Evolutionary conservation across 2,113 vertebrate genomes (phyloP).

Genomic region (Malaclemys terrapin): DNA sequence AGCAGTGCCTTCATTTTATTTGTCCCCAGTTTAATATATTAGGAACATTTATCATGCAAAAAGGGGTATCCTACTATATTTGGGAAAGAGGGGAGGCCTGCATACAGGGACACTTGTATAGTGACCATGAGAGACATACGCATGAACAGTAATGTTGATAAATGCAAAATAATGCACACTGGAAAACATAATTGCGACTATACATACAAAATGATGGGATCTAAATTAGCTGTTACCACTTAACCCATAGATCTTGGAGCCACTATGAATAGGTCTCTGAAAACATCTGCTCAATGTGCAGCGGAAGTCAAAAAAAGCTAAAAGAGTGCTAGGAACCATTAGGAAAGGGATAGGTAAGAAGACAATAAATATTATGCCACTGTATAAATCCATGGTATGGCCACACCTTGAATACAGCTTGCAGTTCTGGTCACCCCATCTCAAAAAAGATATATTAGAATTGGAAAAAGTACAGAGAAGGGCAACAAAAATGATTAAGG

Average conservation of each 20-base stretch:
- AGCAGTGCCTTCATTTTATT: not conserved
- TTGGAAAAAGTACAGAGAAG: not conserved
- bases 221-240: not conserved
- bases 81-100: not conserved
- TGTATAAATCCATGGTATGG: not conserved
- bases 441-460: not conserved
- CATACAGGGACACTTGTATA: not conserved
- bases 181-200: not conserved
- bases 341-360: not conserved
- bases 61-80: not conserved
- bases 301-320: not conserved
- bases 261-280: not conserved
- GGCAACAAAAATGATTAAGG: not conserved
- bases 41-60: not conserved
- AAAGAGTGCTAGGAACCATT: not conserved
- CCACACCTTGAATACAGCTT: not conserved
- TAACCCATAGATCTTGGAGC: not conserved
- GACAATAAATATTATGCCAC: not conserved
- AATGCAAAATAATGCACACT: not conserved
- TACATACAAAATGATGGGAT: not conserved
- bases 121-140: not conserved
- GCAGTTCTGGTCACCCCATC: not conserved
- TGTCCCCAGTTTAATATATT: not conserved
- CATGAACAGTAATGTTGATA: not conserved
- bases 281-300: not conserved